These are phyloP conservation scores for Lithobius niger DNA, from an alignment of 1,140 invertebrate genomes.

Conservation along the genomic window DNA sequence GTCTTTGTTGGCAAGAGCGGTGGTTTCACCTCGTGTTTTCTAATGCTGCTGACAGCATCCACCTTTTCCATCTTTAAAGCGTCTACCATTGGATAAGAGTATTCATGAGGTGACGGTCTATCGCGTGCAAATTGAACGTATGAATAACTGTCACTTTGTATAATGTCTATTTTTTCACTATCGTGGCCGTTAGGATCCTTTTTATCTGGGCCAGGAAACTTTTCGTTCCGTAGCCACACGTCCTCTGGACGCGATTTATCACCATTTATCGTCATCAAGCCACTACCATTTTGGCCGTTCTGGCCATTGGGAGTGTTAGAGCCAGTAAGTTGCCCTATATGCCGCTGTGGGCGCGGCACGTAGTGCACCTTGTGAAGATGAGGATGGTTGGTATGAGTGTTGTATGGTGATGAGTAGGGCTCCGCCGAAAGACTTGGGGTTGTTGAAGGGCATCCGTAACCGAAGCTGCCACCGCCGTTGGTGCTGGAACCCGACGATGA, in stretches of 20 bases:
- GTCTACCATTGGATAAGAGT: slow-evolving; percentile 62
- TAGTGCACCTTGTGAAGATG: slow-evolving; percentile 40
- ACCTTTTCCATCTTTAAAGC: slow-evolving; percentile 22
- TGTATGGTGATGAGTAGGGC: slow-evolving; percentile 28
- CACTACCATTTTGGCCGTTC: slow-evolving; percentile 19
- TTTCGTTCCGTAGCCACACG: slow-evolving; percentile 28
- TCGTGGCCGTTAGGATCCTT: slow-evolving; percentile 15
- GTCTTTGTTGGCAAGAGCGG: slow-evolving; percentile 48
- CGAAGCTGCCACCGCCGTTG: slow-evolving; percentile 25
- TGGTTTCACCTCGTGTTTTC: slow-evolving; percentile 1
- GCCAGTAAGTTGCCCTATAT: too few relatives aligned
- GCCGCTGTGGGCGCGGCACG: slow-evolving; percentile 23
- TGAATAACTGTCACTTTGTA: slow-evolving; percentile 47
- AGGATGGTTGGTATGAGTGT: slow-evolving; percentile 25
- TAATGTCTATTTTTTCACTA: slow-evolving; percentile 20
- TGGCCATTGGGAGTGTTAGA: slow-evolving; percentile 9
- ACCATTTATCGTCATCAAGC: slow-evolving; percentile 25
- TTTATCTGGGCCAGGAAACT: slow-evolving; percentile 19
- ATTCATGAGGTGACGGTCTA: slow-evolving; percentile 52
- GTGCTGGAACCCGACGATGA: slow-evolving; percentile 47
- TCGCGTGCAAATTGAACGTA: slow-evolving; percentile 65
- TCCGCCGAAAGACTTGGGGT: slow-evolving; percentile 15
- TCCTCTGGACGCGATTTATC: slow-evolving; percentile 23
- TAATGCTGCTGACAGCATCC: not conserved
- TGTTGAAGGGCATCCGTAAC: slow-evolving; percentile 15